Base-by-base conservation (phyloP, 1,140 invertebrate genomes). In the Teleogryllus occipitalis region DNA sequence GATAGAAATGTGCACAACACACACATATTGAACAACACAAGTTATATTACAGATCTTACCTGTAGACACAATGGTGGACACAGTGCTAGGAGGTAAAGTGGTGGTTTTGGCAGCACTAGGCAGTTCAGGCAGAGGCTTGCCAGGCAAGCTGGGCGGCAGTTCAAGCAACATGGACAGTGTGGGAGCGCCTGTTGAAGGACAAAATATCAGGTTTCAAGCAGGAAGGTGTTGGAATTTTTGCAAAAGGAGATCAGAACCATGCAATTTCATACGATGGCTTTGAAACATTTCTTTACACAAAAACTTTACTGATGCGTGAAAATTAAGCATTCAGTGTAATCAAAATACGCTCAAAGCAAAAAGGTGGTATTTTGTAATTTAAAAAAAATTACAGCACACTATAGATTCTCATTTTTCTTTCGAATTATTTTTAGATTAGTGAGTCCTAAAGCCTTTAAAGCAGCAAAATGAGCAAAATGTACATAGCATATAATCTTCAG, bases 151-250 rank as follows among this genome's bases (percentile, higher is more conserved):
- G 21, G 84, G 83, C 8, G 86, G 85, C 78, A 87, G 85, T 78
- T 86, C 85, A 74, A 88, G 81, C 21, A 88, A 82, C 80, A 85
- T 85, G 7, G 86, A 86, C 46, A 88, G 81, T 27, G 87, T 88
- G 65, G 87, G 86, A 21, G 87, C 85, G 79, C 83, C 83, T 82
- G 82, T 15, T 18, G 54, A 78, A 47, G 22, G n/a, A 77, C n/a
- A 65, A 65, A 65, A 65, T 18, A 76, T 22, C 7, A 1, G 46
- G 7, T 39, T 39, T 14, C 74, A 75, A 39, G 74, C 21, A 39
- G n/a, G 74, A 75, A 46, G 74, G 74, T 27, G 0, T 39, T 39
- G 27, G 27, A 39, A 39, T 1, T 39, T 39, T 39, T 39, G 27
- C 27, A 5, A 39, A 39, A 39, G 27, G 27, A 46, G 0, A 27